Conservation (phyloP, 2,113 vertebrate species). For the Acanthisitta chloris region DNA sequence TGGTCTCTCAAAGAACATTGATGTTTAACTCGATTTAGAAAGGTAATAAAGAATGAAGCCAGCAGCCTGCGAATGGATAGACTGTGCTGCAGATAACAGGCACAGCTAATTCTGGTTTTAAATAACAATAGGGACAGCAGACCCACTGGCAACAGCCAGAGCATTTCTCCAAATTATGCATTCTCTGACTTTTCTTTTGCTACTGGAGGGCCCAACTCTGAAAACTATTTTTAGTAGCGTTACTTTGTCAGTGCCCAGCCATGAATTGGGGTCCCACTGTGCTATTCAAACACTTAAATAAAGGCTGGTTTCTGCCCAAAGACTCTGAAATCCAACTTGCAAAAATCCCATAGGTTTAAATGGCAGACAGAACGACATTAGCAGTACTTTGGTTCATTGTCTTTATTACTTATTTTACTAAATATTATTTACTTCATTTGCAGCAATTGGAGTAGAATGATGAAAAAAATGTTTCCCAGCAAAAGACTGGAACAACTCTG, state of each 20-base stretch:
- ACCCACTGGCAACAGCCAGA: conserved; percentile 37
- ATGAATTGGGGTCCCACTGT: conserved; percentile 41
- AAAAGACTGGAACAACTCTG: conserved; percentile 1
- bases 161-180: conserved; percentile 33
- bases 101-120: conserved; percentile 47
- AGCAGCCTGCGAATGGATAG: background rate
- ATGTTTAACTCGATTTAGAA: conserved; percentile 34
- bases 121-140: conserved; percentile 35
- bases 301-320: conserved; percentile 48
- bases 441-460: background rate
- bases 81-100: background rate
- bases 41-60: conserved; percentile 8
- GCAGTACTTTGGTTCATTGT: background rate
- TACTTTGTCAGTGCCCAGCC: conserved; percentile 33
- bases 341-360: conserved; percentile 28
- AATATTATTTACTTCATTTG: conserved; percentile 41
- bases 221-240: conserved; percentile 40
- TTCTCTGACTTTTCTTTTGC: conserved; percentile 20
- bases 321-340: conserved; percentile 20
- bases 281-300: conserved; percentile 52
- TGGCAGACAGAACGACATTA: background rate
- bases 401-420: conserved; percentile 35
- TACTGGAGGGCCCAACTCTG: conserved; percentile 24
- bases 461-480: conserved; percentile 12
- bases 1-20: background rate